phyloP scores from a whole-genome alignment of 2,113 vertebrate species.

The Crotophaga sulcirostris region DNA sequence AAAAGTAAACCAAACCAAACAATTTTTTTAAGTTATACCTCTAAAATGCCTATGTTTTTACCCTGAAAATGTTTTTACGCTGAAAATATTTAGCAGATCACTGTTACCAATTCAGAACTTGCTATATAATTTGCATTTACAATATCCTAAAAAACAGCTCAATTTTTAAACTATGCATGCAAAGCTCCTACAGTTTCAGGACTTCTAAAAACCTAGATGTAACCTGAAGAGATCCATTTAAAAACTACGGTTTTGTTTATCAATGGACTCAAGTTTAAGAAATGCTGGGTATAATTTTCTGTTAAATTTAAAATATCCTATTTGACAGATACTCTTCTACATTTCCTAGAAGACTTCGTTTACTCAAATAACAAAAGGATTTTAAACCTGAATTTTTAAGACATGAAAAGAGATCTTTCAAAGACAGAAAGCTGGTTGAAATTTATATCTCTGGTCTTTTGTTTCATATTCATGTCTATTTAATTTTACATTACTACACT shows the following conservation, averaged over 20 bases:
- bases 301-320: background rate
- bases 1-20: background rate
- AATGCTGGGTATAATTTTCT: background rate
- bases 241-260: background rate
- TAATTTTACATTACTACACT: background rate
- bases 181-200: background rate
- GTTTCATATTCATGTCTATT: background rate
- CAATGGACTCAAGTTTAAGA: background rate
- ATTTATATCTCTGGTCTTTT: background rate
- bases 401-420: background rate
- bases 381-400: background rate
- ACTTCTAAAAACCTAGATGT: background rate
- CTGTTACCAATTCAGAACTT: background rate
- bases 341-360: background rate
- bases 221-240: background rate
- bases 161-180: background rate
- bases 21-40: background rate
- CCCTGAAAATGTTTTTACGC: background rate
- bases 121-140: rapidly evolving
- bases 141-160: background rate
- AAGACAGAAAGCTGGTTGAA: background rate
- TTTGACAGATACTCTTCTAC: background rate
- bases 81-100: background rate
- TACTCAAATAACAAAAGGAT: background rate
- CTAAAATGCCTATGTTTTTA: background rate